These are phyloP conservation scores for Punctoribates punctum DNA, from an alignment of 2,888 invertebrate species.

Conservation along the genomic window DNA sequence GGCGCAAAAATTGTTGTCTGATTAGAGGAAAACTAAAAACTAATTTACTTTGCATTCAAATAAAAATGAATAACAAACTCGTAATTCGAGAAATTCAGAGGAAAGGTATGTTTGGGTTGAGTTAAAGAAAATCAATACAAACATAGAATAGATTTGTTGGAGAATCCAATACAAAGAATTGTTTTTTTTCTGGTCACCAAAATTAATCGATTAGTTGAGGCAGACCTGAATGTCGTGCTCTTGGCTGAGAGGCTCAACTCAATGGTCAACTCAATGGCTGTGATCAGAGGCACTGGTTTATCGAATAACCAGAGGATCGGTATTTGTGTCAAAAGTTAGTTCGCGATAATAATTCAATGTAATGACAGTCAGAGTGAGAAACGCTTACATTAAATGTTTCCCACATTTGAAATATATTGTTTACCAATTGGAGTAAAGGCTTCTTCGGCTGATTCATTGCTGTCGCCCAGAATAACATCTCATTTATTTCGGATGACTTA, in stretches of 20 bases:
- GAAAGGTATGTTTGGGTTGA: neutral
- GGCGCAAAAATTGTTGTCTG: too few relatives aligned
- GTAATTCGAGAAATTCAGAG: neutral
- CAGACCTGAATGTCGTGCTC: neutral
- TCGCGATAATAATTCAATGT: conserved; percentile 30
- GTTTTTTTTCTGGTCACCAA: neutral
- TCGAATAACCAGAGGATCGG: neutral
- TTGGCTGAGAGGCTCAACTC: neutral
- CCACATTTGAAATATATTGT: neutral
- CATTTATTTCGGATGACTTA: too few relatives aligned
- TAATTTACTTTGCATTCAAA: neutral
- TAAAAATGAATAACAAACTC: neutral
- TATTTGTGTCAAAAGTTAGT: conserved; percentile 31
- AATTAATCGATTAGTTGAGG: conserved; percentile 13
- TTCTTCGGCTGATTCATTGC: neutral
- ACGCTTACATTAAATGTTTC: neutral
- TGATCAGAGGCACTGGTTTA: conserved; percentile 3
- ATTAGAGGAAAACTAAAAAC: neutral
- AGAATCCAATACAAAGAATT: neutral
- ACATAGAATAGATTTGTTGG: neutral
- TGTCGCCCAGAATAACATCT: neutral
- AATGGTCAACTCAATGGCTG: neutral
- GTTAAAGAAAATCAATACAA: neutral
- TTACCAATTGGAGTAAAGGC: neutral
- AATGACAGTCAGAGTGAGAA: conserved; percentile 11